Evolutionary conservation across 2,113 vertebrate genomes (phyloP), one percentile per base, ranked within the genome.

Genomic region (Oxyura jamaicensis): DNA sequence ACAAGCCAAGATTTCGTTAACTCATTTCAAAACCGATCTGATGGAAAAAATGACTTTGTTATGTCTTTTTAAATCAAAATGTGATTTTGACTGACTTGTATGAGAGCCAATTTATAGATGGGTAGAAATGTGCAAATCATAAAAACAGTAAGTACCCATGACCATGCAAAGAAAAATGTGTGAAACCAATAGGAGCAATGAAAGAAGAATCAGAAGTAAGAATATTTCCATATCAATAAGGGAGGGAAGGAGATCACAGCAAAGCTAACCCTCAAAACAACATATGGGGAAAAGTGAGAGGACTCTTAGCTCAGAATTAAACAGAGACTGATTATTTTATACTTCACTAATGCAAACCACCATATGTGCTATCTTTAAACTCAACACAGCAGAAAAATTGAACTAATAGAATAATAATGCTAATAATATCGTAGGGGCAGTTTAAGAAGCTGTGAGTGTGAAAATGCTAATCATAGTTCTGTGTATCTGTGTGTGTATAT

Each of bases 111-210:
- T 74, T 78, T 92, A 59, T 72, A 81, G n/a, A 63, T 31, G 78
- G 44, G 16, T 93, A 65, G 60, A 93, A 94, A 81, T 29, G 39
- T 79, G 85, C 55, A 58, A 90, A 84, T 59, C 75, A 41, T 74
- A 53, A 72, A 89, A 75, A 5, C 44, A 89, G 60, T 63, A 46
- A 74, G 71, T 80, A 42, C 33, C 72, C 18, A 6, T 65, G 76
- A 76, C 50, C 48, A 53, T 25, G 35, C 84, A 79, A 90, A 80
- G 65, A 76, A 90, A 90, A 83, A 83, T 15, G 84, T 85, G 87
- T 83, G 90, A 88, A 96, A 93, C 59, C 59, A 86, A n/a, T 35
- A 80, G 39, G 55, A 96, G 48, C 92, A 93, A 63, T 66, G 41
- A 72, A 93, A 84, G 71, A 76, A 66, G 8, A 87, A 75, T 82